Evolutionary conservation across 1,140 invertebrate species (phyloP).

Genomic region (Fopius arisanus): DNA sequence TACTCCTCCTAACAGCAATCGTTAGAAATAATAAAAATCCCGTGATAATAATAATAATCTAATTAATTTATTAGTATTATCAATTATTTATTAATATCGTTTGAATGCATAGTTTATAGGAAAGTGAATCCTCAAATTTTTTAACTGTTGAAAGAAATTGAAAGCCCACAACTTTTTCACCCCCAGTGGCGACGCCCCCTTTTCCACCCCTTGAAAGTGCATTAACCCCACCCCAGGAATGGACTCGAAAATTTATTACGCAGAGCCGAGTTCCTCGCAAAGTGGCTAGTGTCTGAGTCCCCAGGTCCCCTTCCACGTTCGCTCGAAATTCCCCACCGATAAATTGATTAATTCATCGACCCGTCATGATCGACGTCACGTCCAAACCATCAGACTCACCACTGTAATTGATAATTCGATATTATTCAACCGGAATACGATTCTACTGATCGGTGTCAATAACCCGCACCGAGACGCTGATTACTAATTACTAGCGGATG

Average conservation of each 20-base stretch:
- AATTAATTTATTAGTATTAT: too few species aligned
- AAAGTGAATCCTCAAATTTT: too few species aligned
- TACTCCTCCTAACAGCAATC: too few species aligned
- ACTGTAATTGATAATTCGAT: conserved; percentile 3
- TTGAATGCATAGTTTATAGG: too few species aligned
- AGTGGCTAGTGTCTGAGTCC: background rate
- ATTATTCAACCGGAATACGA: background rate
- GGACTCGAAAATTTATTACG: conserved; percentile 15
- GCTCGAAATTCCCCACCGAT: background rate
- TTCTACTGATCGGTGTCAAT: background rate
- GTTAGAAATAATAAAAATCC: too few species aligned
- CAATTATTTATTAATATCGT: too few species aligned
- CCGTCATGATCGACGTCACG: background rate
- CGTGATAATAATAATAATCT: too few species aligned
- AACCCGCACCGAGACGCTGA: background rate
- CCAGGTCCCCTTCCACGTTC: background rate
- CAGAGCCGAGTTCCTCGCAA: background rate
- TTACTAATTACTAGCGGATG: background rate
- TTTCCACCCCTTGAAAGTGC: background rate
- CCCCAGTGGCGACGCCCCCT: background rate
- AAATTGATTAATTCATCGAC: background rate
- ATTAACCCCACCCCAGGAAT: background rate
- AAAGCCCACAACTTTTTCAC: too few species aligned
- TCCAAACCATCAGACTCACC: background rate
- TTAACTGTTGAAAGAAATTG: too few species aligned